Evolutionary conservation across 2,797 vertebrate genomes (phyloP), one percentile per base, ranked within the genome.

Genomic region (Cichlasoma orientale): DNA sequence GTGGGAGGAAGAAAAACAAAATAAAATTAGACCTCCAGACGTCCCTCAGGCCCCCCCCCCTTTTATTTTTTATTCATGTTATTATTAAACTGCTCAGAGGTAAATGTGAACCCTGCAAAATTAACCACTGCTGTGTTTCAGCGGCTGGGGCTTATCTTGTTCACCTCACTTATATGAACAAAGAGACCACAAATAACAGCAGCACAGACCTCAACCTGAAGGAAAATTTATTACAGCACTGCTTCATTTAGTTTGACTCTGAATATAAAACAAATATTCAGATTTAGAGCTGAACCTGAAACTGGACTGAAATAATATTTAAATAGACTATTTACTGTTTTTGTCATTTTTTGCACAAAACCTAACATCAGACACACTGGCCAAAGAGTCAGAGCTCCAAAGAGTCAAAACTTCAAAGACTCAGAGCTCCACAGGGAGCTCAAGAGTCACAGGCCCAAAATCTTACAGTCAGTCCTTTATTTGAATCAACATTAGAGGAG

Each of bases 1-100:
- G 86, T 84, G 78, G 83, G 87, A 79, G 63, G 72, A 75, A 25
- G 5, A 53, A 31, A 77, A 68, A 29, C 47, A 38, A 55, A 56
- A 36, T 54, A 55, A 68, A 66, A 66, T 50, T 0, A 66, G 47
- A 16, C 41, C 36, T 68, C 41, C 25, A 68, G 41, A 68, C 25
- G 10, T 68, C 41, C 41, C 41, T 29, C 41, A 50, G 16, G 23
- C 18, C 27, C 25, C 4, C 1, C 18, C 2, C 9, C 1, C 14
- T 66, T 66, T 29, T 7, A 6, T 68, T n/a, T 29, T n/a, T 68
- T n/a, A 68, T 47, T 68, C 23, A 50, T 5, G 25, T 9, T 47
- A 5, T 50, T 47, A 27, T 68, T 68, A 50, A 68, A 29, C 61
- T 19, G 61, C n/a, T 66, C 0, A 0, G 61, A 66, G 61, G 41